Base-by-base conservation (phyloP, 2,113 vertebrate genomes). In the Lipophrys pholis region DNA sequence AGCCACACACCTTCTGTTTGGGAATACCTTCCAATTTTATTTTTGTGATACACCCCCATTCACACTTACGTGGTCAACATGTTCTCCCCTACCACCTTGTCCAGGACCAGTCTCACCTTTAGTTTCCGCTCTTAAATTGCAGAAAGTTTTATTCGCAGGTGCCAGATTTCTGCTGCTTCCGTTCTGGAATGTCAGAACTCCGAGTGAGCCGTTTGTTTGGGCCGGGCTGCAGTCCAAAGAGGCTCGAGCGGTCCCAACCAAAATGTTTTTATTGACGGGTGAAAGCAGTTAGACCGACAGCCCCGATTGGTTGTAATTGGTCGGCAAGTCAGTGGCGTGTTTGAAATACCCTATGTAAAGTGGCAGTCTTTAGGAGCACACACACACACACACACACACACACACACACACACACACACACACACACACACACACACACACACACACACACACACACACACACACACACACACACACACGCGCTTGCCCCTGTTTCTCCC, bases 211-310 rank as follows among this genome's bases (percentile, higher is more conserved):
- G 73, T 87, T 86, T 77, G 78, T 85, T 80, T 62, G 82, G 73
- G 59, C 61, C 6, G 63, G 80, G 75, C 81, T 45, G 56, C 12
- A 9, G 53, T 78, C 84, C 83, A 82, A 71, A 65, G 79, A 77
- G 66, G 75, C 84, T 68, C 11, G 17, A 76, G 74, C 68, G 40
- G 59, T 61, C 90, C 89, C 84, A 88, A 89, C 45, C 60, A 84
- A 90, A 91, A 90, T 89, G 88, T 92, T 94, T 92, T 93, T 92
- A 90, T 91, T 93, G 91, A 91, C 89, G 73, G 87, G 82, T 64
- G 48, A 92, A 89, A 91, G 89, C 87, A 86, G 89, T 70, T 81
- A 51, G 85, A 73, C 60, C 71, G 86, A 91, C 90, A 91, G 90
- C 81, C 70, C 49, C 77, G 87, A 90, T 92, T 91, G 91, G 87